Conservation (phyloP, 2,113 vertebrate genomes). For the Ochotona curzoniae region DNA sequence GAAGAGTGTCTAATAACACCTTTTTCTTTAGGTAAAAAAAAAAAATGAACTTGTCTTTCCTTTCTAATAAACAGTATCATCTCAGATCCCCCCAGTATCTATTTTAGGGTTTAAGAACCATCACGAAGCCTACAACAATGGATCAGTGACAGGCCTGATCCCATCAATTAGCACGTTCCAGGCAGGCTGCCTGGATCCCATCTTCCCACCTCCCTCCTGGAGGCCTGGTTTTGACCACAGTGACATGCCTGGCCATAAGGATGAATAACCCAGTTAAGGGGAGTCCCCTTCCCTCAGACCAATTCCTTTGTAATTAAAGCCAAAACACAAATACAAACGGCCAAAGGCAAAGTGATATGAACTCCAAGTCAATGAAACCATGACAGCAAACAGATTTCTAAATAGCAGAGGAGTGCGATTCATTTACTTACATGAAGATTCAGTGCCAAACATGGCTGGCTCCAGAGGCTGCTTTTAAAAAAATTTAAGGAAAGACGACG, state of each 20-base stretch:
- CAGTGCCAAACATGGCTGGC: slow-evolving; percentile 99
- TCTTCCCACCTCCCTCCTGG: slow-evolving; percentile 50
- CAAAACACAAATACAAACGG: slow-evolving; percentile 65
- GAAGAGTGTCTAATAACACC: neutral
- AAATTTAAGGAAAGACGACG: slow-evolving; percentile 74
- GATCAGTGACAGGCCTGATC: slow-evolving; percentile 72
- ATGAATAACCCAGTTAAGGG: slow-evolving; percentile 69
- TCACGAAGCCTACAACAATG: slow-evolving; percentile 30
- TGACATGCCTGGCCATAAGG: slow-evolving; percentile 77
- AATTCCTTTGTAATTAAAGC: slow-evolving; percentile 64
- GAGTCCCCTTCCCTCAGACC: slow-evolving; percentile 69
- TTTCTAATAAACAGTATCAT: slow-evolving; percentile 71
- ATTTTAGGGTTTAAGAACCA: slow-evolving; percentile 55
- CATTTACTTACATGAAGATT: slow-evolving; percentile 98
- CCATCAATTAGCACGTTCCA: slow-evolving; percentile 76
- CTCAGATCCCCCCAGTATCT: slow-evolving; percentile 50
- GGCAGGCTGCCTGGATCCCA: slow-evolving; percentile 61
- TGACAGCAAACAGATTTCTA: slow-evolving; percentile 74
- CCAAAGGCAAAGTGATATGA: slow-evolving; percentile 70
- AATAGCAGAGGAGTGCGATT: slow-evolving; percentile 81
- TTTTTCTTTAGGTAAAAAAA: slow-evolving; percentile 67
- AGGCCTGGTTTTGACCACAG: slow-evolving; percentile 76
- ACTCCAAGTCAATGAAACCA: slow-evolving; percentile 48
- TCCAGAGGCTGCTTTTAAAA: slow-evolving; percentile 91
- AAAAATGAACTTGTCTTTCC: slow-evolving; percentile 39